phyloP scores from a whole-genome alignment of 2,113 vertebrate species.

The Esox niger region DNA sequence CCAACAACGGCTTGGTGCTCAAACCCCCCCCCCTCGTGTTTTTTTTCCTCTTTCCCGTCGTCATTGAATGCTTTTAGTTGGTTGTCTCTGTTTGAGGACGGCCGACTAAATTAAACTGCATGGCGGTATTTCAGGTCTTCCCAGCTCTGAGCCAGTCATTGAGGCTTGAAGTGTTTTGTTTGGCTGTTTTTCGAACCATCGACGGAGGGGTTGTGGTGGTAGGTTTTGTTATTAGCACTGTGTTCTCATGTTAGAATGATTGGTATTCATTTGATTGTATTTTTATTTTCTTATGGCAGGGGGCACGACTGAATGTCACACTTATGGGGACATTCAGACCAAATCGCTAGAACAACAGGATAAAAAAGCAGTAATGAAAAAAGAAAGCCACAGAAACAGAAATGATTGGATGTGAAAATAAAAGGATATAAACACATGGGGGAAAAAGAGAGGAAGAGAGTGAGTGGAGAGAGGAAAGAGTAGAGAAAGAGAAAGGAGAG shows the following conservation, averaged over 20 bases:
- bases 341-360: not conserved
- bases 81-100: constrained; percentile 9
- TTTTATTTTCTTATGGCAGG: not conserved
- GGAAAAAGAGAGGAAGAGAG: not conserved
- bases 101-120: no score
- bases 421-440: not conserved
- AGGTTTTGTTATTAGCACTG: no score
- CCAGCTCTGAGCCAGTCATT: constrained; percentile 17
- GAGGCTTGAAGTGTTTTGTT: constrained; percentile 15
- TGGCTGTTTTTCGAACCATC: constrained; percentile 17
- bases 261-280: no score
- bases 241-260: no score
- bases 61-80: constrained; percentile 49
- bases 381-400: not conserved
- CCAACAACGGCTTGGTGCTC: constrained; percentile 50
- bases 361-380: not conserved
- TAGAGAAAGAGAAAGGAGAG: no score
- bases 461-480: no score
- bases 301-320: no score
- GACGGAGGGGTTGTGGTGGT: no score
- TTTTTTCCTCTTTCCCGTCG: constrained; percentile 20
- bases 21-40: constrained; percentile 59
- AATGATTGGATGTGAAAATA: constrained; percentile 7
- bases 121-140: constrained; percentile 1
- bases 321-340: not conserved